Evolutionary conservation across 2,888 invertebrate genomes (phyloP), one percentile per base, ranked within the genome.

Genomic region (Lasius platythorax): DNA sequence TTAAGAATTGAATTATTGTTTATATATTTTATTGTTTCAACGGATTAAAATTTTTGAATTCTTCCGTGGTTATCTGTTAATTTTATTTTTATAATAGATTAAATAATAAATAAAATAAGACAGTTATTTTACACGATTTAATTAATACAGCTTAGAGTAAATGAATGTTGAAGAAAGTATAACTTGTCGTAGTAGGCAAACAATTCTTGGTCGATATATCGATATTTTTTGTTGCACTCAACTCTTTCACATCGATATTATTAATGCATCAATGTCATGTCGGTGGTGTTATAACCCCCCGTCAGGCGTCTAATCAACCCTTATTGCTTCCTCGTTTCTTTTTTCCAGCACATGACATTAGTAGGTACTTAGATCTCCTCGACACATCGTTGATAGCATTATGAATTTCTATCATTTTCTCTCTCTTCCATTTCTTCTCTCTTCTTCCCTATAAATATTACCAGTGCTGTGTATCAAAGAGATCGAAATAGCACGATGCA

Each of bases 191-290:
- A 43, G 5, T 5, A 6, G 1, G 28, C 18, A 11, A n/a, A 66
- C 28, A 23, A 15, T 46, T 67, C 1, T 64, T 40, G 50, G 12
- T 50, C 23, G 40, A 5, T 43, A 40, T 8, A 63, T 12, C 11
- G 33, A 18, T 12, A 37, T 12, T 9, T 72, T 53, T 28, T 46
- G 37, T 61, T 28, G 28, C 53, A 64, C 53, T 78, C 12, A 83
- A 67, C 43, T 28, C 50, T 12, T 79, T 70, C n/a, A 30, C 28
- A 23, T 67, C 46, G 75, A 68, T 79, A 23, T 46, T 64, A 53
- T 70, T 70, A 70, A 79, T 79, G 79, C 78, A 83, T 79, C 64
- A 83, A 79, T 56, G 79, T 83, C 79, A 78, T 33, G 50, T 76
- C n/a, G 30, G 15, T 40, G 33, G 23, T 83, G 46, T 83, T 70